Conservation (phyloP, 92 coral and sea anemone species). For the Bergia puertoricense region DNA sequence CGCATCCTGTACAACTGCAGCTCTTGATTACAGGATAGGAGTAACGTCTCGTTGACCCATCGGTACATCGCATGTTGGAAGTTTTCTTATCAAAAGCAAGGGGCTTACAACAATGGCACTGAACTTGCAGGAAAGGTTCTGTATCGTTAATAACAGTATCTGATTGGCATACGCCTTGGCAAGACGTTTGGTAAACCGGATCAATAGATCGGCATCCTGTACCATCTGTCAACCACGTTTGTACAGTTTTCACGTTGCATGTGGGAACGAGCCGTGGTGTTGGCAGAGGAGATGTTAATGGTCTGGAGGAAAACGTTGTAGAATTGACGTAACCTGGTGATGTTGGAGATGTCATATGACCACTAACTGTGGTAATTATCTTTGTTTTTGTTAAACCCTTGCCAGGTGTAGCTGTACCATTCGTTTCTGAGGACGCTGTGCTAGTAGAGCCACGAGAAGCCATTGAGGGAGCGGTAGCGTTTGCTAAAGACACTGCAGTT, state of each 20-base stretch:
- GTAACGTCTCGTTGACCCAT: constrained; percentile 58
- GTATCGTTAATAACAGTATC: constrained; percentile 53
- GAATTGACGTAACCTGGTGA: background rate
- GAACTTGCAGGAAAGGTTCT: constrained; percentile 44
- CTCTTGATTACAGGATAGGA: constrained; percentile 62
- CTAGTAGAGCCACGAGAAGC: constrained; percentile 1
- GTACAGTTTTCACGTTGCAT: constrained; percentile 40
- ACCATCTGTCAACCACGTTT: constrained; percentile 44
- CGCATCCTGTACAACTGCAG: constrained; percentile 74
- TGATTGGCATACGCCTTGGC: constrained; percentile 69
- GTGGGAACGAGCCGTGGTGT: background rate
- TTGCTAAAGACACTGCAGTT: background rate
- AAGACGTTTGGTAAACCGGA: constrained; percentile 62
- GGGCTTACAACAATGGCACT: constrained; percentile 83
- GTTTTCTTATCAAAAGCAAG: constrained; percentile 45
- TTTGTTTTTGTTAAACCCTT: constrained; percentile 4
- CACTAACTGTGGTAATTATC: background rate
- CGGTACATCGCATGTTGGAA: constrained; percentile 63
- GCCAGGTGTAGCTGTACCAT: background rate
- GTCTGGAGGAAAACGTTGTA: background rate
- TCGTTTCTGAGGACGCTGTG: background rate
- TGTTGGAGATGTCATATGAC: background rate
- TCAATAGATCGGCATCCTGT: constrained; percentile 48
- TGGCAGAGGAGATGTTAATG: background rate
- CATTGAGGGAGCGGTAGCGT: constrained; percentile 3